These are phyloP conservation scores for Phymanthus crucifer DNA, from an alignment of 92 coral and sea anemone genomes.

Conservation along the genomic window DNA sequence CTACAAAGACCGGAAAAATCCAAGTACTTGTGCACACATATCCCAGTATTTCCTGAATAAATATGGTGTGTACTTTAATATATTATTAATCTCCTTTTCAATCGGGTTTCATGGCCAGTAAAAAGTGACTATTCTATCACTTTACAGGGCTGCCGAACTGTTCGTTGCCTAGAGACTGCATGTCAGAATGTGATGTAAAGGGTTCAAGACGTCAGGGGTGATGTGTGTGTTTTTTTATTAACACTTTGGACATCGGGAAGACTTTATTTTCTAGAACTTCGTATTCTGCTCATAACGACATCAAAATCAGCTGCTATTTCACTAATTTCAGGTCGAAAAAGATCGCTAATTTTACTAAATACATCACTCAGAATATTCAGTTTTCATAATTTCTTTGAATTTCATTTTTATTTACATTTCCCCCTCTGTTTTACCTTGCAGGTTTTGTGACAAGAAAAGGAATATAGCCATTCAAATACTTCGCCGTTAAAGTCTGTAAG, in stretches of 20 bases:
- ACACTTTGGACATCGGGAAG: too few species aligned
- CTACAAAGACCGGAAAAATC: conserved; percentile 14
- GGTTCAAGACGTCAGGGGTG: background rate
- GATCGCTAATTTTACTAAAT: too few species aligned
- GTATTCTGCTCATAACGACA: too few species aligned
- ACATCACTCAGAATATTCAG: too few species aligned
- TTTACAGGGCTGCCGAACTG: background rate
- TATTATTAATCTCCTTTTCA: conserved; percentile 21
- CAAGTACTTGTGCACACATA: conserved; percentile 21
- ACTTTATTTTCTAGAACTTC: too few species aligned
- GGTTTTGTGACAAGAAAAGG: background rate
- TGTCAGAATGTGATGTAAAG: background rate
- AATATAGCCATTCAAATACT: too few species aligned
- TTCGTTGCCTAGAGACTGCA: background rate
- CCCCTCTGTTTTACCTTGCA: background rate
- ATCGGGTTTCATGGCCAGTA: background rate
- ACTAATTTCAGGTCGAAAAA: too few species aligned
- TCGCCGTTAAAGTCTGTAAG: too few species aligned
- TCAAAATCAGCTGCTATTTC: too few species aligned
- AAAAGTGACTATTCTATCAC: conserved; percentile 19
- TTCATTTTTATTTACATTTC: background rate
- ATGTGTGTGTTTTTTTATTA: too few species aligned
- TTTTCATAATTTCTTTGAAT: background rate
- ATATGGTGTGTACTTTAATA: conserved; percentile 13
- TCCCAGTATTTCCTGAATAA: conserved; percentile 23